Percentiles rank a stretch among this genome's conserved stretches.
Evolutionary conservation across 2,797 vertebrate species (phyloP).

Genomic region (Pristis pectinata): DNA sequence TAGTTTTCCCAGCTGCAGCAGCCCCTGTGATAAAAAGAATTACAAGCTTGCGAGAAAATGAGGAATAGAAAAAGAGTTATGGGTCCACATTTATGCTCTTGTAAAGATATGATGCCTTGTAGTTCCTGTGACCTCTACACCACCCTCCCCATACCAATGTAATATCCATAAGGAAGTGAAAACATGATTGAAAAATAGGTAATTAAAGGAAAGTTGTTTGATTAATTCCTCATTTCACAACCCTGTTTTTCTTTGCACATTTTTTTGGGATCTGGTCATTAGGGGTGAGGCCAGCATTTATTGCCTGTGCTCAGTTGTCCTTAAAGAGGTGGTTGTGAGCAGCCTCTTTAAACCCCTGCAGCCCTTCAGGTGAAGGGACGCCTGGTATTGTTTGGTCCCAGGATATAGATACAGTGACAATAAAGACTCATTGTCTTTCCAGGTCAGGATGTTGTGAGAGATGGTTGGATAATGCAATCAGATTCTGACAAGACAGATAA

Average conservation of each 20-base stretch:
- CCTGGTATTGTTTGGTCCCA: too few species aligned
- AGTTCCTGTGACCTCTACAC: neutral
- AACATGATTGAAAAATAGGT: neutral
- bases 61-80: neutral
- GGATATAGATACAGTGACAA: too few species aligned
- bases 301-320: too few species aligned
- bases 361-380: too few species aligned
- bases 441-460: too few species aligned
- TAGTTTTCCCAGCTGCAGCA: neutral
- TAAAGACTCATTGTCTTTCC: too few species aligned
- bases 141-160: neutral
- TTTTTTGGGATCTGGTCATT: too few species aligned
- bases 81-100: neutral
- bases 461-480: too few species aligned
- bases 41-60: neutral
- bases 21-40: neutral
- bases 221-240: neutral
- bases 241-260: too few species aligned
- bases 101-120: neutral
- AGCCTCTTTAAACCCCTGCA: too few species aligned
- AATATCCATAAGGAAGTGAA: neutral
- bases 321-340: too few species aligned
- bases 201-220: neutral
- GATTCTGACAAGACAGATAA: neutral
- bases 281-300: too few species aligned